Percentiles rank a stretch among this genome's conserved stretches.
Conservation (phyloP, 2,888 invertebrate species). For the Ectemnius lituratus region DNA sequence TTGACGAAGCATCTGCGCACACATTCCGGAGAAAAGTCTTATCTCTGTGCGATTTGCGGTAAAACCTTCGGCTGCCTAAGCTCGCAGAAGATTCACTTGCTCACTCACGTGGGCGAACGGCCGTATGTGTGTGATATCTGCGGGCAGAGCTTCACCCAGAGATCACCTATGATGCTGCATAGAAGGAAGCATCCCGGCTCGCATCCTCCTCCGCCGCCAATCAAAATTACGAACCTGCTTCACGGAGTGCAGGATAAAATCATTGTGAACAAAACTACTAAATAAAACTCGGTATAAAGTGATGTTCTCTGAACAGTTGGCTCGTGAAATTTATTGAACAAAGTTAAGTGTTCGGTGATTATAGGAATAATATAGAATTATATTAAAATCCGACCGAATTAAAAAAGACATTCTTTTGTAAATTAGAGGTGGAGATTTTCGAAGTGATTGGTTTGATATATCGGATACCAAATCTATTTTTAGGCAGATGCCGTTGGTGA, state of each 20-base stretch:
- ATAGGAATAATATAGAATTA: no score
- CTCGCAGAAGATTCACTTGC: constrained; percentile 70
- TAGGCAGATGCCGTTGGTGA: no score
- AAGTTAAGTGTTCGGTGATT: no score
- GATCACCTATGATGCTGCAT: constrained; percentile 73
- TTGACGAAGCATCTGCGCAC: constrained; percentile 71
- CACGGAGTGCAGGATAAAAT: constrained; percentile 71
- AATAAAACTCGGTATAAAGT: constrained; percentile 23
- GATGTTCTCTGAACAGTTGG: no score
- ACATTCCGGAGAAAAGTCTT: constrained; percentile 71
- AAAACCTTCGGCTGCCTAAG: constrained; percentile 71
- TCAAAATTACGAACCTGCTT: constrained; percentile 72
- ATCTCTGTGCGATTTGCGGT: constrained; percentile 71
- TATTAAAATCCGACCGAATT: no score
- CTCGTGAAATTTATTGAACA: no score
- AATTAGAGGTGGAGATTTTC: no score
- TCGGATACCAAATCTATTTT: no score
- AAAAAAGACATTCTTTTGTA: no score
- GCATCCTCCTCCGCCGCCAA: constrained; percentile 71
- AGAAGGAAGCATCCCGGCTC: constrained; percentile 71
- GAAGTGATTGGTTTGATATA: no score
- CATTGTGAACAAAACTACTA: constrained; percentile 60
- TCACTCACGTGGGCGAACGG: constrained; percentile 70
- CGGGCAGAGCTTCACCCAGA: constrained; percentile 72
- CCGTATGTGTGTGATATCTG: constrained; percentile 74